phyloP scores from a whole-genome alignment of 1,140 invertebrate species.

The Drosophila saltans region DNA sequence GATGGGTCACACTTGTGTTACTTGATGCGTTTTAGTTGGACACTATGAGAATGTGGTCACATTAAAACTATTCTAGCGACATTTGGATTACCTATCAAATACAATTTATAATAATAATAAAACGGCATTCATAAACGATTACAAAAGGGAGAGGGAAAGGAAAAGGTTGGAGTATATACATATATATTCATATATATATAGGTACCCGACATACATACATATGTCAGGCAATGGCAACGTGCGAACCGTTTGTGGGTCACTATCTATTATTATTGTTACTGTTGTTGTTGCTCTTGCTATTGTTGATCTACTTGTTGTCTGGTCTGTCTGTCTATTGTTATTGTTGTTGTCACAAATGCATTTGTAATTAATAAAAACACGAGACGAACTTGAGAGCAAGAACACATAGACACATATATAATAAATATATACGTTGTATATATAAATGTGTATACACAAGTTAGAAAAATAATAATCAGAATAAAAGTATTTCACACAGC shows the following conservation, averaged over 20 bases:
- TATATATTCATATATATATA: neutral
- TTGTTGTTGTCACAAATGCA: conserved; percentile 43
- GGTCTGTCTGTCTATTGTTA: conserved; percentile 25
- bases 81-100: neutral
- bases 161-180: neutral
- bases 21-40: too few species aligned
- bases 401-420: neutral
- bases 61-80: neutral
- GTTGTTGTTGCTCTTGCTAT: conserved; percentile 3
- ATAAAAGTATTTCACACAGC: neutral
- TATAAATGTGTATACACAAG: conserved; percentile 5
- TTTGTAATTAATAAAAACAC: conserved; percentile 48
- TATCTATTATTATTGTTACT: conserved; percentile 1
- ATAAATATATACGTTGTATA: neutral
- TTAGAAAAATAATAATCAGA: conserved; percentile 38
- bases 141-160: neutral
- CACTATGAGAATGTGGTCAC: neutral
- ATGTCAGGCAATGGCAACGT: conserved; percentile 7
- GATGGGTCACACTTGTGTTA: too few species aligned
- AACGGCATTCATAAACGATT: neutral
- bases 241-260: conserved; percentile 9
- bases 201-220: neutral
- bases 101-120: neutral
- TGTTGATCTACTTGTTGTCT: conserved; percentile 18
- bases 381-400: conserved; percentile 40